A percentile compares a stretch with the other conserved stretches of the same genome.
Conservation (phyloP, 2,888 invertebrate species). For the Andrena marginata region DNA sequence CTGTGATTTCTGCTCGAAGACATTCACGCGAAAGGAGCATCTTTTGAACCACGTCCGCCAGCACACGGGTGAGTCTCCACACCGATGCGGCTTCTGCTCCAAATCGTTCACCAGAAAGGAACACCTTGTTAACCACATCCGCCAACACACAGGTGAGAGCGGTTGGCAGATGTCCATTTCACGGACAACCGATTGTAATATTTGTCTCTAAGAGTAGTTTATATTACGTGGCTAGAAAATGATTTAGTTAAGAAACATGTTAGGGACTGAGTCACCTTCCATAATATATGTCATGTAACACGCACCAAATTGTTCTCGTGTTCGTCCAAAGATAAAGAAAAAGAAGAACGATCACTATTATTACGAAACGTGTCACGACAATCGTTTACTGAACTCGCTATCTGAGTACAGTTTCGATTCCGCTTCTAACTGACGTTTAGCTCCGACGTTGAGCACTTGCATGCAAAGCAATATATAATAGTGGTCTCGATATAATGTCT, state of each 20-base stretch:
- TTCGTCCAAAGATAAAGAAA: conserved; percentile 24
- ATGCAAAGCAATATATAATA: conserved; percentile 33
- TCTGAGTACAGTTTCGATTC: conserved; percentile 12
- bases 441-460: conserved; percentile 49
- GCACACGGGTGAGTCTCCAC: conserved; percentile 93
- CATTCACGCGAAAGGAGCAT: conserved; percentile 92
- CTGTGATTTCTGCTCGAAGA: conserved; percentile 92
- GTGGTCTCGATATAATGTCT: not conserved
- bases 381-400: conserved; percentile 26
- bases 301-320: conserved; percentile 32
- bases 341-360: conserved; percentile 31
- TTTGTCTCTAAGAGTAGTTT: conserved; percentile 72
- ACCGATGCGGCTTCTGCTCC: conserved; percentile 94
- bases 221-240: conserved; percentile 40
- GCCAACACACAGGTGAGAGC: conserved; percentile 90
- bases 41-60: conserved; percentile 92
- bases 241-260: conserved; percentile 56
- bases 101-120: conserved; percentile 95
- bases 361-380: not conserved
- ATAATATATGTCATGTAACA: conserved; percentile 43
- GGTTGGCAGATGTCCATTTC: conserved; percentile 83
- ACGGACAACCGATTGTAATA: conserved; percentile 77
- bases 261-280: conserved; percentile 48
- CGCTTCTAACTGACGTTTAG: conserved; percentile 42
- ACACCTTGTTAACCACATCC: conserved; percentile 94